These are phyloP conservation scores for Drosophila sucinea DNA, from an alignment of 1,140 invertebrate species.

Conservation along the genomic window DNA sequence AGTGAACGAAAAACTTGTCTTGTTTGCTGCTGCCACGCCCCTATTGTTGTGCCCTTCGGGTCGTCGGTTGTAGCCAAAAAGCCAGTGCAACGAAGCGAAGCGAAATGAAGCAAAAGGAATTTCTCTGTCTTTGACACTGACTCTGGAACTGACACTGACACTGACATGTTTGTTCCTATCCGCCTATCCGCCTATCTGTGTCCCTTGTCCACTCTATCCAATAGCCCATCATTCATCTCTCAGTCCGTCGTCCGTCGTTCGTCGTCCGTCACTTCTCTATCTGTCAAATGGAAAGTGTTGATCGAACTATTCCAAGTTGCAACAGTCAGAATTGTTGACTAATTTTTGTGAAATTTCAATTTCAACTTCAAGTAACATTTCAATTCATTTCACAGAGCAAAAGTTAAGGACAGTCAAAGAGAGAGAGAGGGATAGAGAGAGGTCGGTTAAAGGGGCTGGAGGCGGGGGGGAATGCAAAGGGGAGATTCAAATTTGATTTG, in stretches of 20 bases:
- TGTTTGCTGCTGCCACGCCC: conserved; percentile 8
- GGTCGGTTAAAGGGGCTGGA: not conserved
- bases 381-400: not conserved
- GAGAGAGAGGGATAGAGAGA: not conserved
- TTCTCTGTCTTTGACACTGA: not conserved
- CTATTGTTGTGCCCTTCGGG: not conserved
- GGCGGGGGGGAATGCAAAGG: not conserved
- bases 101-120: not conserved
- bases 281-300: conserved; percentile 31
- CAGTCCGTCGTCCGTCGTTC: not conserved
- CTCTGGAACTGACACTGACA: conserved; percentile 5
- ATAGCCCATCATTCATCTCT: no score
- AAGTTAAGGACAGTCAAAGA: conserved; percentile 54
- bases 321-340: conserved; percentile 8
- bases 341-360: conserved; percentile 36
- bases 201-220: not conserved
- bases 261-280: conserved; percentile 28
- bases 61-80: conserved; percentile 1
- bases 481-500: conserved; percentile 12
- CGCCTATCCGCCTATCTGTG: not conserved
- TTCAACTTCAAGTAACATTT: conserved; percentile 39
- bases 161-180: conserved; percentile 1
- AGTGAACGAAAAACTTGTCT: conserved; percentile 2
- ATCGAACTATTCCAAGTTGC: conserved; percentile 22
- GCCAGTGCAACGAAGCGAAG: conserved; percentile 31